These are phyloP conservation scores for Sterna hirundo DNA, from an alignment of 2,113 vertebrate species.

Conservation along the genomic window DNA sequence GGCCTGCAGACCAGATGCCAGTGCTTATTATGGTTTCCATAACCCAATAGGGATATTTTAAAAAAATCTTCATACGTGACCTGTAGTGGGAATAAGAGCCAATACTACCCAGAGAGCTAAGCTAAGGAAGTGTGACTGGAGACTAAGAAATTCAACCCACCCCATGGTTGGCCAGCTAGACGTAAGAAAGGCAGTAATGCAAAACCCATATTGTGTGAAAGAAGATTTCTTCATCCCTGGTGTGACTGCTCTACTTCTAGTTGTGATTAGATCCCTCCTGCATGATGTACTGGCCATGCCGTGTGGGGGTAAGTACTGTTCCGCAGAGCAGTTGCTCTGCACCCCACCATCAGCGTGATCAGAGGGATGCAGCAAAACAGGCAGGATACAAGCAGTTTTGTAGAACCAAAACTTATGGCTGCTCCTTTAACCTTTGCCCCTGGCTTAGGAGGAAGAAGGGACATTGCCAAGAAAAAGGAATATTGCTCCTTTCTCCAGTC, in stretches of 20 bases:
- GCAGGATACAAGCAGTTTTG: background rate
- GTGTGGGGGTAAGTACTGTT: background rate
- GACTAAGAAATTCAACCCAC: background rate
- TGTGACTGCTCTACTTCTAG: background rate
- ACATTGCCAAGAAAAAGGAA: background rate
- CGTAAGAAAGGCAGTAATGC: background rate
- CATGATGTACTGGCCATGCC: background rate
- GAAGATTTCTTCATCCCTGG: background rate
- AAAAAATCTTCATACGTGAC: background rate
- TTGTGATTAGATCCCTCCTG: background rate
- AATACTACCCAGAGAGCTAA: background rate
- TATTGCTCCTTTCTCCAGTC: background rate
- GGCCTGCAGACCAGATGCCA: background rate
- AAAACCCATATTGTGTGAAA: background rate
- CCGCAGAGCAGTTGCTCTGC: background rate
- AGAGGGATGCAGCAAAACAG: background rate
- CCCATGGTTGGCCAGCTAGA: background rate
- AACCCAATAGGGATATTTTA: background rate
- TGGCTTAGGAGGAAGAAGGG: background rate
- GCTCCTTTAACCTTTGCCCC: background rate
- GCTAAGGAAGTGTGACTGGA: background rate
- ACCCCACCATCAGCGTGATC: background rate
- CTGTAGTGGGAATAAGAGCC: background rate
- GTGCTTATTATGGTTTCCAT: background rate
- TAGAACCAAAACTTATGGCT: background rate